phyloP scores from a whole-genome alignment of 2,888 invertebrate species.

The Creontiades dilutus region DNA sequence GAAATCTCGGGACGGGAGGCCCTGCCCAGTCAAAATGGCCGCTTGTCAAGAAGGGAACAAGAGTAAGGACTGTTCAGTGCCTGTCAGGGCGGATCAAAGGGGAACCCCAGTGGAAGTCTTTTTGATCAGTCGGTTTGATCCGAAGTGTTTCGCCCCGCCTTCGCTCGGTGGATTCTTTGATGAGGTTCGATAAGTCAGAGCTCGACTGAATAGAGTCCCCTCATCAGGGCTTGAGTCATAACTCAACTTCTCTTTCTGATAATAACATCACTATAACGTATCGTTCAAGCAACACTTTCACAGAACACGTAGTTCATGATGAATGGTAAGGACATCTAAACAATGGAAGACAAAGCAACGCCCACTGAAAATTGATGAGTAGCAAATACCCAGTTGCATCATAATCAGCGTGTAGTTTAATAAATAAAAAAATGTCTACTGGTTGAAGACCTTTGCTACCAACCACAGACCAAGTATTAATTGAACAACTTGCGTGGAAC shows the following conservation, averaged over 20 bases:
- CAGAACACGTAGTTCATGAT: too few species aligned
- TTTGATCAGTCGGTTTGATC: constrained; percentile 40
- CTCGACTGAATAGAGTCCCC: constrained; percentile 33
- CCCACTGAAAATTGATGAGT: too few species aligned
- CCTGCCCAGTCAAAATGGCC: constrained; percentile 44
- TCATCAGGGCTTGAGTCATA: constrained; percentile 23
- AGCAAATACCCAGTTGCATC: too few species aligned
- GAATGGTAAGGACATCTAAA: too few species aligned
- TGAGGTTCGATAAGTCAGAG: constrained; percentile 13
- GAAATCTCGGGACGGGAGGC: neutral
- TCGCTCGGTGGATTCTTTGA: constrained; percentile 24
- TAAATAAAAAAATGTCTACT: too few species aligned
- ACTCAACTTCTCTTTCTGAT: constrained; percentile 37
- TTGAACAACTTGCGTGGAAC: too few species aligned
- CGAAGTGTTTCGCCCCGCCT: constrained; percentile 45
- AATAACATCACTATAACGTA: constrained; percentile 23
- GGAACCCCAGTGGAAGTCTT: constrained; percentile 15
- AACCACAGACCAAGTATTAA: too few species aligned
- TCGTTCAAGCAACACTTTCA: neutral
- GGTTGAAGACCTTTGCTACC: too few species aligned
- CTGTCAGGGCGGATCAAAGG: constrained; percentile 33
- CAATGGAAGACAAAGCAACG: too few species aligned
- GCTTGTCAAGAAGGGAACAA: constrained; percentile 43
- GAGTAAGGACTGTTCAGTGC: constrained; percentile 23
- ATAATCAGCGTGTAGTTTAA: too few species aligned